Percentiles rank a stretch among this genome's conserved stretches.
These are phyloP conservation scores for Sardina pilchardus DNA, from an alignment of 2,113 vertebrate species.

Conservation along the genomic window DNA sequence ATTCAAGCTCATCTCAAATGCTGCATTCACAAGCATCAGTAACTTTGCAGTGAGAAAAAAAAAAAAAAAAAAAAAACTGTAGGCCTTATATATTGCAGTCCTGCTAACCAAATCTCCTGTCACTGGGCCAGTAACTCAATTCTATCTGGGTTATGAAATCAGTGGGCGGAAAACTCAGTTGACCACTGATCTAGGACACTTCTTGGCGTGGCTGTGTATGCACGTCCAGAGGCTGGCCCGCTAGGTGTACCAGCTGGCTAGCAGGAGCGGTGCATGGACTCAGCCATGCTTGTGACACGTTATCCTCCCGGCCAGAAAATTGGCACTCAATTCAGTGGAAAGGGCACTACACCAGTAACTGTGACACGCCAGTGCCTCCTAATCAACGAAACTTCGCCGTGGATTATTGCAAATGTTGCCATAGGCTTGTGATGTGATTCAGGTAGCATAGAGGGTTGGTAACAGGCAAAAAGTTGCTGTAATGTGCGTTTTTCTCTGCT, in stretches of 20 bases:
- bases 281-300: constrained; percentile 11
- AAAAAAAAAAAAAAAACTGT: too few relatives aligned
- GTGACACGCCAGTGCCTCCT: background rate
- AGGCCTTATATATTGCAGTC: background rate
- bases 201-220: background rate
- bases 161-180: background rate
- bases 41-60: background rate
- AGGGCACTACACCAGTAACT: background rate
- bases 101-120: background rate
- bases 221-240: background rate
- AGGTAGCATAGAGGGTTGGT: background rate
- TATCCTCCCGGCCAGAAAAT: constrained; percentile 1
- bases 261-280: constrained; percentile 1
- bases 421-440: background rate
- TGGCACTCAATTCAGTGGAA: background rate
- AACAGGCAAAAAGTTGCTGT: background rate
- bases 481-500: background rate
- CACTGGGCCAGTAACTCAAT: background rate
- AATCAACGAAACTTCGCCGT: constrained; percentile 2
- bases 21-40: background rate
- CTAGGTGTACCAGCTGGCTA: background rate
- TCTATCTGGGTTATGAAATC: background rate
- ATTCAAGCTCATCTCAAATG: background rate
- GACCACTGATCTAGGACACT: constrained; percentile 6
- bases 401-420: background rate